Base-by-base conservation (phyloP, 2,888 invertebrate genomes). In the Pristionchus fissidentatus region DNA sequence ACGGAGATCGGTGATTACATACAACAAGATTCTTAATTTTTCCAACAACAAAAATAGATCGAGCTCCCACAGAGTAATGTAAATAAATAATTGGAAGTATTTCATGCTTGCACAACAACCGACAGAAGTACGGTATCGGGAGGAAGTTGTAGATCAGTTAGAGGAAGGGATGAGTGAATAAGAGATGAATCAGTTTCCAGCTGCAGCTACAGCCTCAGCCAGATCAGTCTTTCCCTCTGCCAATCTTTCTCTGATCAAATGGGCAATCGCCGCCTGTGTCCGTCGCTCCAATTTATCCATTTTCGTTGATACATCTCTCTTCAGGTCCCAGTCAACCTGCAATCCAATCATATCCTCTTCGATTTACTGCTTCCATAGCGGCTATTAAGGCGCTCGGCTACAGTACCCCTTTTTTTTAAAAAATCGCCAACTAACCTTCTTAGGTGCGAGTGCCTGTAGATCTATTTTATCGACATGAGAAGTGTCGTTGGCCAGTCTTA, bases 291-390 rank as follows among this genome's bases (percentile, higher is more conserved):
- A 60, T 19, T 80, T 80, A 10, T 80, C 80, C 60, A 80, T 22
- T 32, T 80, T 80, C 38, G 8, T 60, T n/a, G 38, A 10, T 10
- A 80, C n/a, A 46, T 80, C 80, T 57, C 80, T 60, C 26, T 80
- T 80, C 60, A 80, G 29, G 41, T 80, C 80, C 80, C 80, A 80
- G 60, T 80, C 57, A 26, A 77, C 77, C 77, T 77, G 38, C 5
- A 77, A n/a, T n/a, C 8, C n/a, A 10, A 26, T 15, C 26, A 26
- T 26, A 8, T 15, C n/a, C 8, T n/a, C 26, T 15, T 60, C 22
- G 19, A 19, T 49, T 49, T 19, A 49, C 19, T n/a, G n/a, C n/a
- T n/a, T n/a, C n/a, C n/a, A n/a, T n/a, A n/a, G n/a, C n/a, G n/a
- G n/a, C n/a, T n/a, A n/a, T n/a, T n/a, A n/a, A n/a, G n/a, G n/a